Conservation (phyloP, 2,797 vertebrate species). For the Gephyroberyx darwinii region DNA sequence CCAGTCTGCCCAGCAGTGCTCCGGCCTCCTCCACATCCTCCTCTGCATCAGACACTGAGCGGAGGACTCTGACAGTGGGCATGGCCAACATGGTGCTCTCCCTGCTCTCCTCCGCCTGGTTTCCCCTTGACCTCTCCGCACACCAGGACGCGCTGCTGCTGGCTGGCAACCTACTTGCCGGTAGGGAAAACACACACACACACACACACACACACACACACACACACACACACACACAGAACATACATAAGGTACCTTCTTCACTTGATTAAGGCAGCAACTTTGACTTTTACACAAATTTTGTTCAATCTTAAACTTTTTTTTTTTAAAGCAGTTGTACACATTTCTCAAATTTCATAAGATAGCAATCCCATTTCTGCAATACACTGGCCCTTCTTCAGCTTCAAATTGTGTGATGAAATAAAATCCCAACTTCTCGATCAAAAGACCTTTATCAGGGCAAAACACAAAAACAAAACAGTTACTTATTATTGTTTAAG, state of each 20-base stretch:
- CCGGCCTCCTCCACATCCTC: slow-evolving; percentile 54
- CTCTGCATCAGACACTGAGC: slow-evolving; percentile 77
- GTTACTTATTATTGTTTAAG: not conserved
- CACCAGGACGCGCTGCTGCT: slow-evolving; percentile 95
- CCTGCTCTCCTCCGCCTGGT: slow-evolving; percentile 96
- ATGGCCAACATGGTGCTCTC: slow-evolving; percentile 91
- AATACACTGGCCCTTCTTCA: not conserved
- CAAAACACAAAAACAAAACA: not conserved
- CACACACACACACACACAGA: too few relatives aligned
- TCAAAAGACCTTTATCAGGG: not conserved
- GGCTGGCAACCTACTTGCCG: slow-evolving; percentile 92
- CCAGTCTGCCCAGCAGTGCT: slow-evolving; percentile 80
- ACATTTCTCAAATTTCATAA: not conserved
- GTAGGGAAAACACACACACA: slow-evolving; percentile 67
- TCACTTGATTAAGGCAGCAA: not conserved
- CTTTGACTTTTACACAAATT: not conserved
- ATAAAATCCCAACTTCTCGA: not conserved
- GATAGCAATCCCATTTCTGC: too few relatives aligned
- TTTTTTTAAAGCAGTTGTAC: not conserved
- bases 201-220: not conserved
- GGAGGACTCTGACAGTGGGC: slow-evolving; percentile 87
- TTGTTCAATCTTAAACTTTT: not conserved
- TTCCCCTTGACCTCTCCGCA: slow-evolving; percentile 93
- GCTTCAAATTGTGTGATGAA: not conserved
- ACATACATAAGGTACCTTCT: not conserved